Conservation (phyloP, 2,113 vertebrate genomes). For the Pterocles orientalis region DNA sequence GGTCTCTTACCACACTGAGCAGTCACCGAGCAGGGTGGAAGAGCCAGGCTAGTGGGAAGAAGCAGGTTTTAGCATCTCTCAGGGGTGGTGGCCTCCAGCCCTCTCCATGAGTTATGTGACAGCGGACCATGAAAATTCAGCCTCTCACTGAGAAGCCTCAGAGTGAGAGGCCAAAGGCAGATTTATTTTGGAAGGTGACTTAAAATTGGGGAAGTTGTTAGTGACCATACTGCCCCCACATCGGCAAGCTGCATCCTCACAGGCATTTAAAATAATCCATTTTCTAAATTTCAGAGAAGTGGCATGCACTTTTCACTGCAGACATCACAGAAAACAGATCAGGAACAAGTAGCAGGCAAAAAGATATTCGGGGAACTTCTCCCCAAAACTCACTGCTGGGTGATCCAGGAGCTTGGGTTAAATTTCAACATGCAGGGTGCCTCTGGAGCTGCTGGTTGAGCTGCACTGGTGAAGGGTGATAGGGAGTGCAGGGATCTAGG, state of each 20-base stretch:
- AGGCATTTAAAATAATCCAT: background rate
- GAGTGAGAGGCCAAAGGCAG: background rate
- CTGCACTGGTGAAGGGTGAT: background rate
- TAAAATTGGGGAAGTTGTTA: background rate
- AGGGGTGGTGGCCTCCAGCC: background rate
- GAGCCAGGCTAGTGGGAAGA: background rate
- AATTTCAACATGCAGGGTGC: background rate
- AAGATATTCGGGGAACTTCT: fast-evolving
- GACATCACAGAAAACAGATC: background rate
- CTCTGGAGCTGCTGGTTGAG: background rate
- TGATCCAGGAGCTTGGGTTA: background rate
- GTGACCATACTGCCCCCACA: background rate
- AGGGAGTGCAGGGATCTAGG: background rate
- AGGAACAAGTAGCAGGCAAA: background rate
- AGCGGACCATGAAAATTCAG: background rate
- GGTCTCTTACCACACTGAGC: background rate
- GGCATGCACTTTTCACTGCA: background rate
- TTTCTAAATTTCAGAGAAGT: background rate
- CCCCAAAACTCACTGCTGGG: background rate
- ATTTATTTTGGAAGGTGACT: background rate
- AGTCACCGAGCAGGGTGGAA: background rate
- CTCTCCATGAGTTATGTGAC: background rate
- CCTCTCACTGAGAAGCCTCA: background rate
- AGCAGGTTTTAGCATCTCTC: background rate
- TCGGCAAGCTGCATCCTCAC: background rate